phyloP scores from a whole-genome alignment of 1,140 invertebrate species.

The Brachionus rubens region DNA sequence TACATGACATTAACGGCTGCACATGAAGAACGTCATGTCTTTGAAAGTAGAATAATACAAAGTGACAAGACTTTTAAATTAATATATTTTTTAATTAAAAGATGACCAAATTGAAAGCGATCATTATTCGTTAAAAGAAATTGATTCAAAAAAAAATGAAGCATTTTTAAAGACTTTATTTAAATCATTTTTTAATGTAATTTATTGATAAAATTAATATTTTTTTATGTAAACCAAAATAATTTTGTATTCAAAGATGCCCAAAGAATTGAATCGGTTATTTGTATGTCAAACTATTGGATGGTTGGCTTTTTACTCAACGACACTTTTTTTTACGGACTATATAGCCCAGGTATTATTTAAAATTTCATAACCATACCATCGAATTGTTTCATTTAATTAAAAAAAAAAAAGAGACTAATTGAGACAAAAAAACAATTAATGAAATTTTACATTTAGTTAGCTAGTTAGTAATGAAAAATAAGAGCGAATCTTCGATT shows the following conservation, averaged over 20 bases:
- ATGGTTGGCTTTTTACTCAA: constrained; percentile 40
- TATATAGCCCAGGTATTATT: constrained; percentile 32
- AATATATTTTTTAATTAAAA: no score
- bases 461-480: no score
- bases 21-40: background rate
- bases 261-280: background rate
- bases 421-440: no score
- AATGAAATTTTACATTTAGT: no score
- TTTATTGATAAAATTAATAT: background rate
- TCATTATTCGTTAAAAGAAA: background rate
- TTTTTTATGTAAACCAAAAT: background rate
- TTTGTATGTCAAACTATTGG: constrained; percentile 35
- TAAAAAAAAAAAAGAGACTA: no score
- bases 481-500: no score
- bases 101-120: background rate
- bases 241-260: background rate
- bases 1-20: constrained; percentile 28
- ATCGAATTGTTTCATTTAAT: no score
- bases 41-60: no score
- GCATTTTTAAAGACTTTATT: background rate
- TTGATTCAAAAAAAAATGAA: background rate
- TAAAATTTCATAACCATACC: background rate
- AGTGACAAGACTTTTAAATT: no score
- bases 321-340: constrained; percentile 38
- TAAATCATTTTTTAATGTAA: constrained; percentile 29